Conservation (phyloP, 2,888 invertebrate species). For the Cheilosia urbana region DNA sequence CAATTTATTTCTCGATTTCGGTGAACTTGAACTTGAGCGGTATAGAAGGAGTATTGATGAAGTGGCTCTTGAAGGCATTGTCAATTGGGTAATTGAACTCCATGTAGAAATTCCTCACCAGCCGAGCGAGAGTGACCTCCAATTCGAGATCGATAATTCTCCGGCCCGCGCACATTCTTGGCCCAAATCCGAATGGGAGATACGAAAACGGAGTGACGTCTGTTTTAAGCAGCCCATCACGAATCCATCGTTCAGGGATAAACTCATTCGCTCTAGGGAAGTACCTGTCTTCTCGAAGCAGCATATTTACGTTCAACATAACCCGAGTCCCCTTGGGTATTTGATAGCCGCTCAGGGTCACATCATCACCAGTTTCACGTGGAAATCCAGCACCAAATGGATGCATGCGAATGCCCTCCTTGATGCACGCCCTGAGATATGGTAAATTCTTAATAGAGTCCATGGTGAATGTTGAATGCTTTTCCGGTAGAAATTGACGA, state of each 20-base stretch:
- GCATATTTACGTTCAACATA: constrained; percentile 88
- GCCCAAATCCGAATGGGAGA: constrained; percentile 80
- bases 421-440: constrained; percentile 90
- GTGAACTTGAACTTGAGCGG: constrained; percentile 82
- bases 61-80: constrained; percentile 74
- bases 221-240: constrained; percentile 51
- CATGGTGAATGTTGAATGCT: constrained; percentile 82
- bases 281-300: constrained; percentile 87
- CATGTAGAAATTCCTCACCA: constrained; percentile 79
- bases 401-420: constrained; percentile 88
- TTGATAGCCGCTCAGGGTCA: constrained; percentile 87
- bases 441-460: constrained; percentile 84
- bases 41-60: constrained; percentile 79
- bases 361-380: constrained; percentile 85
- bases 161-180: constrained; percentile 88
- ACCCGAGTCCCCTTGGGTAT: constrained; percentile 88
- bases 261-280: constrained; percentile 85
- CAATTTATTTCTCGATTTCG: constrained; percentile 74
- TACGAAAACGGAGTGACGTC: constrained; percentile 78
- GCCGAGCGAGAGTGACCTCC: constrained; percentile 81
- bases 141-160: constrained; percentile 90
- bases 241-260: constrained; percentile 86
- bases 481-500: constrained; percentile 82
- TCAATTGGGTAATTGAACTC: constrained; percentile 77
- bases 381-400: constrained; percentile 86